A percentile compares a stretch with the other conserved stretches of the same genome.
phyloP scores from a whole-genome alignment of 2,888 invertebrate species.

The Dorcus parallelipipedus region DNA sequence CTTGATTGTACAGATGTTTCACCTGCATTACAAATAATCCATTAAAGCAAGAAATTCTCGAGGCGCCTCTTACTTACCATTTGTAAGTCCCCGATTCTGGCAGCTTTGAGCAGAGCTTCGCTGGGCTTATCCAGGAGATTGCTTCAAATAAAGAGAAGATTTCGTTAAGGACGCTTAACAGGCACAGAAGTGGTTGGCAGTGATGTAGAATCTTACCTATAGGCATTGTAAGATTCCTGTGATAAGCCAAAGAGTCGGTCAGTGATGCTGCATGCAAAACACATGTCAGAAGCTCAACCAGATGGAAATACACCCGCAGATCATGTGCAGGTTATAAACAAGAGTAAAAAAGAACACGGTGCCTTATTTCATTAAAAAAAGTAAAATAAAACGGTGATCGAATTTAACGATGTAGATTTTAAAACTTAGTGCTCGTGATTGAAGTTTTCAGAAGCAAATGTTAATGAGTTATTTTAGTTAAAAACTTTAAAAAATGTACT shows the following conservation, averaged over 20 bases:
- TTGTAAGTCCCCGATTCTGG: conserved; percentile 77
- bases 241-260: conserved; percentile 78
- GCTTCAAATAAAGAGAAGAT: conserved; percentile 53
- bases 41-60: background rate
- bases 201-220: conserved; percentile 54
- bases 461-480: too few relatives aligned
- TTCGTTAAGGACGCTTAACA: conserved; percentile 2
- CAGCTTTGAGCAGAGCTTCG: conserved; percentile 77
- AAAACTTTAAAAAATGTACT: too few relatives aligned
- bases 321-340: conserved; percentile 2
- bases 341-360: background rate
- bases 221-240: conserved; percentile 69
- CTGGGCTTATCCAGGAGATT: conserved; percentile 79
- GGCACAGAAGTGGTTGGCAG: background rate
- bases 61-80: conserved; percentile 54
- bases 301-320: conserved; percentile 1
- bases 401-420: too few relatives aligned
- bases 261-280: conserved; percentile 76
- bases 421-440: too few relatives aligned
- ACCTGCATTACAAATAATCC: conserved; percentile 53
- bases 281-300: conserved; percentile 17
- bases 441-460: too few relatives aligned
- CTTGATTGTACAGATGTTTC: conserved; percentile 78
- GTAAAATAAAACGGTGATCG: too few relatives aligned
- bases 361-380: background rate